Evolutionary conservation across 37 sponge, comb jelly and placozoan species (phyloP).

Genomic region (Ianthella basta): DNA sequence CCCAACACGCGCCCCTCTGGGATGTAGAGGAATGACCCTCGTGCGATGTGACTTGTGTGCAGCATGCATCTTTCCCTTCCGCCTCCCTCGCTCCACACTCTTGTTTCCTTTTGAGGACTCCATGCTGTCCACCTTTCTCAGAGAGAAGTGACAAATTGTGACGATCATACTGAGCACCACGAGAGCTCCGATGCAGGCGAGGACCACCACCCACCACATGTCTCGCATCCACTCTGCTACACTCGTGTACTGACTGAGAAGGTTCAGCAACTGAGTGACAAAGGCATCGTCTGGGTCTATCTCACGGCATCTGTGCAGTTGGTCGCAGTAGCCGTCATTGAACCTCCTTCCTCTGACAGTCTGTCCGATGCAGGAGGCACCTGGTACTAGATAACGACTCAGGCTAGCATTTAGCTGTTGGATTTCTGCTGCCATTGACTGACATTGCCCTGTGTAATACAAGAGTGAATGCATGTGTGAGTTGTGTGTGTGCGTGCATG

Average conservation of each 20-base stretch:
- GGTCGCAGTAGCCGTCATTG: not conserved
- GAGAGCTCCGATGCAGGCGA: not conserved
- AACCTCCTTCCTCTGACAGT: not conserved
- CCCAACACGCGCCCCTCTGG: too few relatives aligned
- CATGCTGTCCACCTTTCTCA: not conserved
- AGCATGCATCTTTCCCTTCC: too few relatives aligned
- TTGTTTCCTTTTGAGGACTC: not conserved
- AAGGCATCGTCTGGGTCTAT: not conserved
- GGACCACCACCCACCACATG: slow-evolving; percentile 2
- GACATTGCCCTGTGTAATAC: too few relatives aligned
- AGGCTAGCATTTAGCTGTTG: too few relatives aligned
- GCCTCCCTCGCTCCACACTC: not conserved
- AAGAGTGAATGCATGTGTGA: too few relatives aligned
- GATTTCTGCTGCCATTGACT: too few relatives aligned
- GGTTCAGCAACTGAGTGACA: not conserved
- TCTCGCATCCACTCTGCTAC: not conserved
- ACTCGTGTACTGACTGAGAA: not conserved
- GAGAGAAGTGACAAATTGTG: not conserved
- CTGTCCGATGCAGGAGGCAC: too few relatives aligned
- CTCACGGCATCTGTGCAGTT: not conserved
- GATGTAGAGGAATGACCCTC: too few relatives aligned
- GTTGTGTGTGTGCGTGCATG: too few relatives aligned
- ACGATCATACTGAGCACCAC: not conserved
- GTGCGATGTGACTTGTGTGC: too few relatives aligned
- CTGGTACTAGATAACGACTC: too few relatives aligned